Evolutionary conservation across 2,797 vertebrate species (phyloP).

Genomic region (Chloroceryle amazona): DNA sequence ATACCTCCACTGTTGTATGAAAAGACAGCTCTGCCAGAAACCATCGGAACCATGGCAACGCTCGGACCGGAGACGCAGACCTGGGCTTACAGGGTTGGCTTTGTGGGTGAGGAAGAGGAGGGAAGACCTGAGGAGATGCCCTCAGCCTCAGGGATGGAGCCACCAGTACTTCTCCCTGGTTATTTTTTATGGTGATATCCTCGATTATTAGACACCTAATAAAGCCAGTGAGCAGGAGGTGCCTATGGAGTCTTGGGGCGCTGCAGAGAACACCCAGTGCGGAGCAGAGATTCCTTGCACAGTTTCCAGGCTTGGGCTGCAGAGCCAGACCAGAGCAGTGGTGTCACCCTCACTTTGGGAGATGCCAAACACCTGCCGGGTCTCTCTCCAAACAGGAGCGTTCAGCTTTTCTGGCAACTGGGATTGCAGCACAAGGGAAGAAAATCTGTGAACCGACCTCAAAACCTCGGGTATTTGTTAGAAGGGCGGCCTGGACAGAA

Average conservation of each 20-base stretch:
- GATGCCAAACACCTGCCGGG: neutral
- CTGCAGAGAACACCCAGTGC: neutral
- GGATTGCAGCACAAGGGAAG: neutral
- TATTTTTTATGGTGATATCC: neutral
- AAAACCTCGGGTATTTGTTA: neutral
- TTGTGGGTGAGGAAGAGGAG: neutral
- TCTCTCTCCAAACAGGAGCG: neutral
- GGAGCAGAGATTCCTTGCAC: neutral
- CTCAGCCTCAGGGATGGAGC: neutral
- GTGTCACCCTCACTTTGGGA: neutral
- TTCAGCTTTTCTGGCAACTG: neutral
- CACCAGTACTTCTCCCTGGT: neutral
- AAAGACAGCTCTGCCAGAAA: conserved; percentile 33
- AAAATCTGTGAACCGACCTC: neutral
- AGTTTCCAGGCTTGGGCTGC: neutral
- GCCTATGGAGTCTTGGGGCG: neutral
- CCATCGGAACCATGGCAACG: conserved; percentile 54
- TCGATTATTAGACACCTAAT: neutral
- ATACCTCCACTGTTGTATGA: neutral
- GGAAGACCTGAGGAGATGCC: neutral
- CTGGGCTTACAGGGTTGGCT: rapidly evolving
- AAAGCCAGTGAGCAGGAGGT: neutral
- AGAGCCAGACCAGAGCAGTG: neutral
- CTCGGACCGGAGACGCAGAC: neutral
- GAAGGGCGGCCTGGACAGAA: neutral